Evolutionary conservation across 2,888 invertebrate genomes (phyloP), one percentile per base, ranked within the genome.

Genomic region (Cephus nigrinus): DNA sequence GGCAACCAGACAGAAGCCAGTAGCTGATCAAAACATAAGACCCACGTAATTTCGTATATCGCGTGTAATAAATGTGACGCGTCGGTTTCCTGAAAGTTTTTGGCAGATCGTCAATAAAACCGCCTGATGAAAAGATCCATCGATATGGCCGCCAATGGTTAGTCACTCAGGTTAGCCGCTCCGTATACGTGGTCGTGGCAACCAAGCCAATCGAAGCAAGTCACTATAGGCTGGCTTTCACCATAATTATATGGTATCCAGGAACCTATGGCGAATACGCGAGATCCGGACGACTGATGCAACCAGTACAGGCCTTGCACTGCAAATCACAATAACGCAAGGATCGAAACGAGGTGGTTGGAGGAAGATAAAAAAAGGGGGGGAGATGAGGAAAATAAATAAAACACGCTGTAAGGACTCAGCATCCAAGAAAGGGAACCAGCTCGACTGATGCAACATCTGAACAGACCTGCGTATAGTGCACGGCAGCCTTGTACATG

Each of bases 161-260:
- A 30, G 15, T n/a, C 31, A 15, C n/a, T 32, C 15, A 9, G 12
- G 73, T 72, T 75, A 74, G 75, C 69, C 75, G 40, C 73, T 55
- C 76, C 69, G 76, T 81, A 80, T 72, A 40, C 15, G 40, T 15
- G 40, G 15, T 40, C 15, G 40, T 15, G 15, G 40, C 15, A 40
- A 15, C 40, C 15, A 40, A 40, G 30, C 69, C 69, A 80, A 81
- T 36, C 31, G 32, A 35, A 36, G 40, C 40, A 40, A 15, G 40
- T 40, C 40, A 5, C 33, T 31, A 73, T 15, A 74, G 68, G 40
- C 85, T 84, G 88, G 86, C 89, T 88, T 88, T 88, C 89, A 87
- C 88, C 88, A 83, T 88, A 88, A 89, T 89, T 88, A 88, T 82
- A 89, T 83, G 85, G 84, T 86, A 81, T 80, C 76, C 77, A 74